phyloP scores from a whole-genome alignment of 53 echinoderm and acorn worm genomes.

The Luidia sarsii region DNA sequence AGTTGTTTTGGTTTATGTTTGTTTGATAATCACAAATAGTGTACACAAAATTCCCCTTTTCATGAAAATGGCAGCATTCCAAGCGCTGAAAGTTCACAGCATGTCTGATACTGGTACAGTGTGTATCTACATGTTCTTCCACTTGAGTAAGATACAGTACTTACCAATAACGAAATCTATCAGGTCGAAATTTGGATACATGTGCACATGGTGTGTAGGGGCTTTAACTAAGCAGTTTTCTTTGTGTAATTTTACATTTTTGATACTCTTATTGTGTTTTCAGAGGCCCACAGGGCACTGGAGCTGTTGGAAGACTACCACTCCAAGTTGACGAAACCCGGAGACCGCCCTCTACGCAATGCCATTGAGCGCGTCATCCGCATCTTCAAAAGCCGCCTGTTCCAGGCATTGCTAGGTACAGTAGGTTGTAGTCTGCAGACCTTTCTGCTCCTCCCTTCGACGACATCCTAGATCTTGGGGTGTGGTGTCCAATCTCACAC shows the following conservation, averaged over 20 bases:
- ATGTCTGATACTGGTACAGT: no score
- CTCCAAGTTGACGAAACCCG: conserved; percentile 84
- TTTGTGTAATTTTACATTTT: no score
- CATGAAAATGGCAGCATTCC: no score
- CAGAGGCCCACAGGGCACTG: conserved; percentile 97
- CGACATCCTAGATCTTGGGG: no score
- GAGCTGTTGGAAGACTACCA: conserved; percentile 98
- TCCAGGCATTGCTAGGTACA: conserved; percentile 94
- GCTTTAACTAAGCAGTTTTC: not conserved
- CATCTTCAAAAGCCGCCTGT: conserved; percentile 96
- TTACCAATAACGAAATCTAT: no score
- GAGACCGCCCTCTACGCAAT: conserved; percentile 92
- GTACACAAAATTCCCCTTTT: no score
- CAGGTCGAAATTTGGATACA: not conserved
- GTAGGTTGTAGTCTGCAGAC: not conserved
- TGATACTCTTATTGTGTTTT: not conserved
- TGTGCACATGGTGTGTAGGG: not conserved
- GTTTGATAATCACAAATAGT: no score
- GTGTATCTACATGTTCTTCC: no score
- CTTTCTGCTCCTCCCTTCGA: not conserved
- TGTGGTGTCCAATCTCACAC: no score
- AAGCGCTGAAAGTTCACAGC: no score
- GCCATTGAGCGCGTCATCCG: conserved; percentile 95
- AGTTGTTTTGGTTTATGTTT: no score
- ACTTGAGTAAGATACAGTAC: no score